Conservation (phyloP, 2,113 vertebrate species). For the Cryptomyrus ogoouensis region DNA sequence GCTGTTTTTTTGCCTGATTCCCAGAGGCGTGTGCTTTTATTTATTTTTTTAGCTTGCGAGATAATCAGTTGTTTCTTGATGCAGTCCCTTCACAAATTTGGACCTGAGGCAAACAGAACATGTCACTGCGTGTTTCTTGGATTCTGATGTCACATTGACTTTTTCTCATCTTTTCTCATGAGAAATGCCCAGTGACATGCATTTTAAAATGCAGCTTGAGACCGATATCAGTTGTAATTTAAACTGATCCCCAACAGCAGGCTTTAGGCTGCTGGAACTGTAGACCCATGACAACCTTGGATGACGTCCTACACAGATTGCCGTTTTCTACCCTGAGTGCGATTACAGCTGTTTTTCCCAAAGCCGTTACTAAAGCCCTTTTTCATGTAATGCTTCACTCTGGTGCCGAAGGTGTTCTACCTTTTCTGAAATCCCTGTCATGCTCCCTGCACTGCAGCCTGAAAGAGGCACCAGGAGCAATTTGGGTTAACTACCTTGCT, state of each 20-base stretch:
- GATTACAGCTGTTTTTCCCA: not conserved
- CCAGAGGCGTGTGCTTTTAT: not conserved
- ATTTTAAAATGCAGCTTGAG: not conserved
- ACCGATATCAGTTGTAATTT: not conserved
- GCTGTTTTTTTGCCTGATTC: not conserved
- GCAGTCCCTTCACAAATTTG: not conserved
- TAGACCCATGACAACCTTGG: not conserved
- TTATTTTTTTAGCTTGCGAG: not conserved
- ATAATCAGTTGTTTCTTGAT: not conserved
- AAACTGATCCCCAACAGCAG: not conserved
- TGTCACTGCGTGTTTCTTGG: not conserved
- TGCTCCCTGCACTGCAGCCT: not conserved
- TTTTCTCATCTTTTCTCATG: not conserved
- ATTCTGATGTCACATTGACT: not conserved
- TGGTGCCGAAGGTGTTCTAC: not conserved
- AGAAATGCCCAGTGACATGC: not conserved
- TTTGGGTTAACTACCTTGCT: not conserved
- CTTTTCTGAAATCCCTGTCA: not conserved
- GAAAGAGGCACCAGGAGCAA: not conserved
- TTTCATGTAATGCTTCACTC: not conserved
- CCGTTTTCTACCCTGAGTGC: not conserved
- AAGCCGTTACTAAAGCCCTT: not conserved
- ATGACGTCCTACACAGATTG: not conserved
- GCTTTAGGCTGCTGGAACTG: not conserved
- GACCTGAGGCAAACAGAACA: not conserved